Evolutionary conservation across 2,113 vertebrate species (phyloP).

Genomic region (Oxygymnocypris stewartii): DNA sequence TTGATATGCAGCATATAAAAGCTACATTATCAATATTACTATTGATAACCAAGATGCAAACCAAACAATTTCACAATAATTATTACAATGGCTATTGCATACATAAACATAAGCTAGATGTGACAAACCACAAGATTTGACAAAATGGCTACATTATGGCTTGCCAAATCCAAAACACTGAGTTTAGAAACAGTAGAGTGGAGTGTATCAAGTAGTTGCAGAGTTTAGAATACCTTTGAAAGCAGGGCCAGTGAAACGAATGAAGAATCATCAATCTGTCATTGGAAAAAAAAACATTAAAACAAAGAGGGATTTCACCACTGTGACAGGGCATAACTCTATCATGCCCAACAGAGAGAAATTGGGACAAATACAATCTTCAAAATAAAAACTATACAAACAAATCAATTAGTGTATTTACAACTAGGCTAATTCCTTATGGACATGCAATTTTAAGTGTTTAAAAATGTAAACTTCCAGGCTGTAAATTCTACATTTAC

Average conservation of each 20-base stretch:
- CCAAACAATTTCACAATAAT: background rate
- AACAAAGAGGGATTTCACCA: conserved; percentile 81
- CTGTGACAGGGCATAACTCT: conserved; percentile 48
- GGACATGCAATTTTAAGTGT: background rate
- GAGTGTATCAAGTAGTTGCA: conserved; percentile 6
- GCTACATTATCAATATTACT: background rate
- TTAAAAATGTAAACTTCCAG: background rate
- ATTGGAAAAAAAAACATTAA: conserved; percentile 87
- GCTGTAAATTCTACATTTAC: background rate
- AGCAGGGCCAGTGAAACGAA: conserved; percentile 90
- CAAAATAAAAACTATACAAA: background rate
- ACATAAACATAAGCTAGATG: background rate
- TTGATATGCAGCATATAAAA: background rate
- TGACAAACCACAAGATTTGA: background rate
- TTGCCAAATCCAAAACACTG: background rate
- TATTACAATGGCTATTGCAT: background rate
- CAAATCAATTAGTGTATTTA: background rate
- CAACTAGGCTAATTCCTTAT: background rate
- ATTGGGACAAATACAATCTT: conserved; percentile 6
- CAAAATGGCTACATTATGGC: background rate
- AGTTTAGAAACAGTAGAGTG: background rate
- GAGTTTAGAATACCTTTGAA: conserved; percentile 83
- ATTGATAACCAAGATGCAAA: background rate
- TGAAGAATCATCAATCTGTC: conserved; percentile 92
- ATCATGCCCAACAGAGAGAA: conserved; percentile 27